These are phyloP conservation scores for Papilio helenus DNA, from an alignment of 1,140 invertebrate species.

Conservation along the genomic window DNA sequence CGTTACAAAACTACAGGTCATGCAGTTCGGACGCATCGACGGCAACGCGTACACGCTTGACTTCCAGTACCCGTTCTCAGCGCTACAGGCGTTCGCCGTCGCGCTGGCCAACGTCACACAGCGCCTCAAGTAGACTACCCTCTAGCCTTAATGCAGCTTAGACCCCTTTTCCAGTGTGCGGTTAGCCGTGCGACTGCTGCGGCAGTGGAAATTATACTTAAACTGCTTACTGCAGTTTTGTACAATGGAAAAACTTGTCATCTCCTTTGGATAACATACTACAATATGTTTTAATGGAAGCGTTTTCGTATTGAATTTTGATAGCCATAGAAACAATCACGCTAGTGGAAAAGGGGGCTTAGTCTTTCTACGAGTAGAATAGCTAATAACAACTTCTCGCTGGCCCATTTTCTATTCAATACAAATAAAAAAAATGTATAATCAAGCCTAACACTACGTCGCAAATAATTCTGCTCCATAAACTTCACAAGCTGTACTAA, in stretches of 20 bases:
- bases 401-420: not conserved
- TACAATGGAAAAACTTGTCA: too few species aligned
- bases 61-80: slow-evolving; percentile 99
- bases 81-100: slow-evolving; percentile 98
- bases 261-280: too few species aligned
- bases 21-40: slow-evolving; percentile 99
- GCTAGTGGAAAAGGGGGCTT: not conserved
- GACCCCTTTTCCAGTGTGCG: not conserved
- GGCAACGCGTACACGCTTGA: slow-evolving; percentile 99
- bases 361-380: not conserved
- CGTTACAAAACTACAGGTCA: slow-evolving; percentile 88
- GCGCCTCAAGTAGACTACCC: slow-evolving; percentile 93
- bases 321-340: not conserved
- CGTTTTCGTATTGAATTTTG: too few species aligned
- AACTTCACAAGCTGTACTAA: not conserved
- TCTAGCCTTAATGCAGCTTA: slow-evolving; percentile 10
- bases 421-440: not conserved
- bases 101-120: slow-evolving; percentile 99
- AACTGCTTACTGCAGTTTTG: too few species aligned
- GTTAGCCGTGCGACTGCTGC: not conserved
- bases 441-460: not conserved
- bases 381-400: slow-evolving; percentile 29
- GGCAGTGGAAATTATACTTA: too few species aligned
- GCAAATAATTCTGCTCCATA: slow-evolving; percentile 24
- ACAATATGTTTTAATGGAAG: too few species aligned